Conservation (phyloP, 92 coral and sea anemone species). For the Siderastrea siderea region DNA sequence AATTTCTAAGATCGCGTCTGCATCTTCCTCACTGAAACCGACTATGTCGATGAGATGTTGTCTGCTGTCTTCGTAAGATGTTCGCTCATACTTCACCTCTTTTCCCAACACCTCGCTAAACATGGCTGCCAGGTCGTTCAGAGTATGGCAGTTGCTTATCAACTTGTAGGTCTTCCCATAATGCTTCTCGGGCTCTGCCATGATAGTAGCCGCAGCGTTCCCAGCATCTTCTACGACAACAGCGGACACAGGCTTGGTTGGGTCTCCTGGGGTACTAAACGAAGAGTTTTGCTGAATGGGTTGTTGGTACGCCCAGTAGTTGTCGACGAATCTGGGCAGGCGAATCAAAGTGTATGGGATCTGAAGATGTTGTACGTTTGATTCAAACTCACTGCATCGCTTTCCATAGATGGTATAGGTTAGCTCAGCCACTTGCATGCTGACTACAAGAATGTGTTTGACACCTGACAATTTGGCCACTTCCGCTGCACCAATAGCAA, state of each 20-base stretch:
- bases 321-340: constrained; percentile 77
- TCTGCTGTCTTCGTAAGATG: constrained; percentile 67
- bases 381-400: constrained; percentile 68
- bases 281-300: constrained; percentile 62
- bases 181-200: constrained; percentile 77
- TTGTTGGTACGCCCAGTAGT: constrained; percentile 49
- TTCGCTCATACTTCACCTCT: constrained; percentile 50
- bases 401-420: constrained; percentile 65
- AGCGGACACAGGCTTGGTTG: constrained; percentile 67
- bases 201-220: constrained; percentile 77
- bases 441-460: constrained; percentile 65
- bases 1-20: constrained; percentile 63
- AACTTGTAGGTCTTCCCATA: constrained; percentile 77
- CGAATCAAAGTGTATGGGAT: constrained; percentile 71
- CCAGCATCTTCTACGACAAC: constrained; percentile 81
- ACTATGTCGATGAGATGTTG: constrained; percentile 29
- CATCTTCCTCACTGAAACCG: constrained; percentile 68
- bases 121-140: constrained; percentile 55
- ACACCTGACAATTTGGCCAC: constrained; percentile 77
- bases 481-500: constrained; percentile 72
- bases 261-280: constrained; percentile 66
- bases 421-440: constrained; percentile 48
- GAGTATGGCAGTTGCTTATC: constrained; percentile 76
- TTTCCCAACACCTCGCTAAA: constrained; percentile 63
- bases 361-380: constrained; percentile 48